phyloP scores from a whole-genome alignment of 2,113 vertebrate genomes.

The Cyprinodon brontotheroides region DNA sequence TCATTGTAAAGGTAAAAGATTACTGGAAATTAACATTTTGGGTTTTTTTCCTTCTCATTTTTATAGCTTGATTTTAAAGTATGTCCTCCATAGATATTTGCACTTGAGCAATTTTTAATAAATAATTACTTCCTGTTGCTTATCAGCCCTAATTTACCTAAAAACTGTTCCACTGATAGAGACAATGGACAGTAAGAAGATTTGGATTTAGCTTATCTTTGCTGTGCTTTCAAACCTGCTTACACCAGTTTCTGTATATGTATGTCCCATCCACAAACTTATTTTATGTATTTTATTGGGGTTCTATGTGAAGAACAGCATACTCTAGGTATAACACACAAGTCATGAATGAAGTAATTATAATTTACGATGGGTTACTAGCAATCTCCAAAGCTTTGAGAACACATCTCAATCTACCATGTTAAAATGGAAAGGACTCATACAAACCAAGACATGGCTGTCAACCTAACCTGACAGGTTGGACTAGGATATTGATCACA shows the following conservation, averaged over 20 bases:
- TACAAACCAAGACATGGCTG: too few relatives aligned
- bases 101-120: background rate
- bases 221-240: background rate
- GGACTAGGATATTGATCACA: too few relatives aligned
- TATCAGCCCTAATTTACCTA: conserved; percentile 43
- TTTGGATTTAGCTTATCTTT: background rate
- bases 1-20: background rate
- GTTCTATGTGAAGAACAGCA: background rate
- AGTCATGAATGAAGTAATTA: background rate
- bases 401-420: too few relatives aligned
- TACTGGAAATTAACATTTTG: background rate
- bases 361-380: too few relatives aligned
- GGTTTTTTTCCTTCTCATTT: background rate
- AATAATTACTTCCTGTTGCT: background rate
- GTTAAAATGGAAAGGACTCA: too few relatives aligned
- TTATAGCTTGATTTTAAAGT: background rate
- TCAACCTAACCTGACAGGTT: too few relatives aligned
- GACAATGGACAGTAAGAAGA: background rate
- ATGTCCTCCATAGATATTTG: background rate
- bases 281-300: background rate
- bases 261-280: background rate
- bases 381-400: too few relatives aligned
- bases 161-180: background rate
- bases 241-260: background rate
- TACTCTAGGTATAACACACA: background rate